Evolutionary conservation across 2,113 vertebrate species (phyloP), one percentile per base, ranked within the genome.

Genomic region (Murina feae): DNA sequence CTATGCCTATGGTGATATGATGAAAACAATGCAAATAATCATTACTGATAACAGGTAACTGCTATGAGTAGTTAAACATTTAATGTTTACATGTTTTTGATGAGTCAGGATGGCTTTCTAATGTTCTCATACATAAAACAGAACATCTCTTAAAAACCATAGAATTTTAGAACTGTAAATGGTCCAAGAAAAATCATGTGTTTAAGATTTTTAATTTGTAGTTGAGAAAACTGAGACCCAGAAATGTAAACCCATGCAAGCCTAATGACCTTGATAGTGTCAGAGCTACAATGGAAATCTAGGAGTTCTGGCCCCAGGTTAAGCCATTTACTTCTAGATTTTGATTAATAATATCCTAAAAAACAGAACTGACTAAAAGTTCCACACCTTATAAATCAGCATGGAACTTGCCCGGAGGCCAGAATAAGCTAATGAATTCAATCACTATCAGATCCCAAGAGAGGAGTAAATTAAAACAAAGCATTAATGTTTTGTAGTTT

Each of bases 301-400:
- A 16, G 28, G 44, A 49, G 25, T 74, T 47, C 20, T n/a, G 53
- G 47, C 51, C 8, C 39, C 12, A 55, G 68, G 35, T 7, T 55
- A 55, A 88, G 58, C 37, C 28, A 21, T 79, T n/a, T 72, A 12
- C 28, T 96, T 91, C n/a, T 80, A 49, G 49, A 71, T 83, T 69
- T 86, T 90, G 90, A 95, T 96, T 69, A 90, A 96, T 88, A 79
- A 60, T 44, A 44, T 66, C 9, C 14, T 39, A 49, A 89, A 65
- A 55, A 78, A 71, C 63, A 95, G 78, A 91, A 86, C 72, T 65
- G 74, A 93, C 66, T 83, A 42, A 68, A 90, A 96, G 63, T 92
- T 94, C 71, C 55, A 81, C 65, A 94, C 71, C 65, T 88, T 96
- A 89, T 81, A 96, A 95, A 93, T 97, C 95, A 96, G 74, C 63